A percentile compares a stretch with the other conserved stretches of the same genome.
These are phyloP conservation scores for Acheta domesticus DNA, from an alignment of 2,888 invertebrate species.

Conservation along the genomic window DNA sequence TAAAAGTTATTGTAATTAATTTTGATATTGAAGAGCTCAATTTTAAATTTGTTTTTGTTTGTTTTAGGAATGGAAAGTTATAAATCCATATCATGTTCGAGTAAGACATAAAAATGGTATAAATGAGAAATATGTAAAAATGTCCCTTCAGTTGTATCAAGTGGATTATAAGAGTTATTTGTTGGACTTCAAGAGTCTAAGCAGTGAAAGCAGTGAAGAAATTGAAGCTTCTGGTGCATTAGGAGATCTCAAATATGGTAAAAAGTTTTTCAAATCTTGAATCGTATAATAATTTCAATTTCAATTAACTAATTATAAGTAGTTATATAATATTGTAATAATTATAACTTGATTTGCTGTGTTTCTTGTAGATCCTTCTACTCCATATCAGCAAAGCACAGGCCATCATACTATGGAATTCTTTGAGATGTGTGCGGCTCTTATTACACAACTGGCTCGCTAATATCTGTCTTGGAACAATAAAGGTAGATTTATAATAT, in stretches of 20 bases:
- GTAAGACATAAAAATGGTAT: slow-evolving; percentile 86
- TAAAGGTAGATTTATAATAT: no score
- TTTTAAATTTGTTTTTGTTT: slow-evolving; percentile 32
- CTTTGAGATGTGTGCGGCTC: slow-evolving; percentile 99
- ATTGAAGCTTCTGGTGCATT: slow-evolving; percentile 48
- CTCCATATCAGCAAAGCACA: slow-evolving; percentile 40
- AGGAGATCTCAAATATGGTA: slow-evolving; percentile 40
- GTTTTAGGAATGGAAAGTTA: slow-evolving; percentile 92
- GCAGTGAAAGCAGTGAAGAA: slow-evolving; percentile 66
- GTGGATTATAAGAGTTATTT: slow-evolving; percentile 98
- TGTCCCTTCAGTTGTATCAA: slow-evolving; percentile 98
- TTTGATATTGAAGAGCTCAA: not conserved
- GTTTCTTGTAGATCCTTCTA: slow-evolving; percentile 40
- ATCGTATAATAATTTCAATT: not conserved
- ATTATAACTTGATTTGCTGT: slow-evolving; percentile 46
- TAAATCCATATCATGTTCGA: slow-evolving; percentile 87
- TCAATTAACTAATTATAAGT: no score
- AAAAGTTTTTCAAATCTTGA: not conserved
- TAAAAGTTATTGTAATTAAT: slow-evolving; percentile 20
- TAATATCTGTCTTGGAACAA: slow-evolving; percentile 47
- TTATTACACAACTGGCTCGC: slow-evolving; percentile 96
- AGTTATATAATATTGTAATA: no score
- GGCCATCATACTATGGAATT: slow-evolving; percentile 99
- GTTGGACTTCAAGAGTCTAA: slow-evolving; percentile 91
- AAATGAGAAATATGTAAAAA: slow-evolving; percentile 84